Base-by-base conservation (phyloP, 2,888 invertebrate species). In the Pterobdella sp. region DNA sequence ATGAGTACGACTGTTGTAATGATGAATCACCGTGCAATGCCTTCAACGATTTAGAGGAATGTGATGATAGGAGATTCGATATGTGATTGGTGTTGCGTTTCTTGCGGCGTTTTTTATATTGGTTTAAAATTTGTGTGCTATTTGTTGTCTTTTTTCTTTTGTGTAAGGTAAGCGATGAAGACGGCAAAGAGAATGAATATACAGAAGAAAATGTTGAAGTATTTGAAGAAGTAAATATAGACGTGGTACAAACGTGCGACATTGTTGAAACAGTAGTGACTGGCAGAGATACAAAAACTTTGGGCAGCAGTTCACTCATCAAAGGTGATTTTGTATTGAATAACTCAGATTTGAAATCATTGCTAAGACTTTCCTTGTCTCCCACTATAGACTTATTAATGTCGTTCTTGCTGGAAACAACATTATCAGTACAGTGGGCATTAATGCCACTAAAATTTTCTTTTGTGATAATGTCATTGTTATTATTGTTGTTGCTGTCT, bases 311-410 rank as follows among this genome's bases (percentile, higher is more conserved):
- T 42, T n/a, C 71, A 34, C 29, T 71, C 67, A 69, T 73, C 73
- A 56, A 70, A 69, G 32, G 71, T 70, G 36, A 71, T 73, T 70
- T 73, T 63, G 34, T 63, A n/a, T n/a, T n/a, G n/a, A n/a, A n/a
- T n/a, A n/a, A n/a, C n/a, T n/a, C n/a, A n/a, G n/a, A n/a, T n/a
- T n/a, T 71, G 60, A 63, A 72, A 37, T 73, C 70, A 64, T 65
- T 73, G 42, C 71, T 73, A 7, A 42, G 71, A 37, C 60, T 22
- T 14, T 14, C 66, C 36, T 4, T 49, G 32, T 10, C 32, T 52
- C 52, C 49, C 56, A 32, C 70, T 56, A 70, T n/a, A 56, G 31
- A 56, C n/a, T n/a, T n/a, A n/a, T n/a, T n/a, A n/a, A n/a, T n/a
- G n/a, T n/a, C n/a, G n/a, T n/a, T n/a, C n/a, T n/a, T n/a, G n/a